Evolutionary conservation across 2,888 invertebrate species (phyloP).

Genomic region (Zygothrica quintamaculata): DNA sequence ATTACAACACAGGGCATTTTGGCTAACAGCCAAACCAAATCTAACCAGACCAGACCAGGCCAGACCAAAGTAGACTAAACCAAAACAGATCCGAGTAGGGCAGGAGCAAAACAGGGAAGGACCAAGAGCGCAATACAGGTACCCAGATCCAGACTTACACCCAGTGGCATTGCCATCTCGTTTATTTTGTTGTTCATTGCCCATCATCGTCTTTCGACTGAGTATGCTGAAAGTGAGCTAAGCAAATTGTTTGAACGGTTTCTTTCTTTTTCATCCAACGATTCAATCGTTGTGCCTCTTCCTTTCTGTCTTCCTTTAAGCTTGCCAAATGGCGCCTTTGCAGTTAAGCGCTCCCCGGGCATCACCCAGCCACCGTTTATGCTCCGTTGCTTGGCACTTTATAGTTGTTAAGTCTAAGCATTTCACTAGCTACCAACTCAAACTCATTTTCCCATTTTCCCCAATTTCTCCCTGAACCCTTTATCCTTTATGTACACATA

Average conservation of each 20-base stretch:
- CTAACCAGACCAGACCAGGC: background rate
- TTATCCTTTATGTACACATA: conserved; percentile 3
- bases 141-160: no score
- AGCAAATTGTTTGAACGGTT: conserved; percentile 5
- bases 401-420: conserved; percentile 35
- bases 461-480: conserved; percentile 17
- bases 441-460: background rate
- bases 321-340: no score
- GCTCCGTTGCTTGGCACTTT: conserved; percentile 21
- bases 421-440: background rate
- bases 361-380: conserved; percentile 1
- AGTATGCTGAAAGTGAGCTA: background rate
- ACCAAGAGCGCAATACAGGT: no score
- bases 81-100: no score
- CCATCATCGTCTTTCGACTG: no score
- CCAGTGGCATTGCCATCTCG: no score
- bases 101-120: no score
- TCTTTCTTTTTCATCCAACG: background rate
- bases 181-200: no score
- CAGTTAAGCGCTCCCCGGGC: conserved; percentile 3
- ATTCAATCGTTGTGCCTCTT: conserved; percentile 8
- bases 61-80: background rate
- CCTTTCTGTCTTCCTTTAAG: no score
- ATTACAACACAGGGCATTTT: conserved; percentile 8
- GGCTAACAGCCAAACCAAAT: background rate